Base-by-base conservation (phyloP, 2,113 vertebrate species). In the Varanus salvator region DNA sequence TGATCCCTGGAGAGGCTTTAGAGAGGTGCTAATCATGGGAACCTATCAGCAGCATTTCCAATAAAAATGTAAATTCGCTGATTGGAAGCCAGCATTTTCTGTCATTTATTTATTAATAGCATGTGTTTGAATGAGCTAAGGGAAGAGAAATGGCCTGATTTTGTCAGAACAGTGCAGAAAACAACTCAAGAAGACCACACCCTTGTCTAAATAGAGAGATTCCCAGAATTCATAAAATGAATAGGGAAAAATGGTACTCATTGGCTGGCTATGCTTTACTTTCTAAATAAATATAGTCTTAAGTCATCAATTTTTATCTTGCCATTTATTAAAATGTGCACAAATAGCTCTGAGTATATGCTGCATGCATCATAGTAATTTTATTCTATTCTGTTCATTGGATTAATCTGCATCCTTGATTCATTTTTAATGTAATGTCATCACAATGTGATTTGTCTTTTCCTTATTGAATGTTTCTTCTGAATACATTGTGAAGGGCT, bases 41-140 rank as follows among this genome's bases (percentile, higher is more conserved):
- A 87, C 89, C 89, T 90, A 91, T 96, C 93, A 88, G 88, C 85
- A 93, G 90, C 92, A 93, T 23, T 81, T 64, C 52, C 27, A 90
- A 77, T 80, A 80, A 50, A 71, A 78, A 57, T 44, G 27, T 85
- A 57, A 71, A 87, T 92, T 84, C 86, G 87, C 0, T 94, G 89
- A 92, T 89, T 95, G 94, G 91, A 95, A 94, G 93, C 94, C 92
- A 86, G 87, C 91, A 90, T 92, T 93, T 95, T 92, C 94, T 90
- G 87, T 95, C 93, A 94, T 94, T 94, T 91, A 88, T 93, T 93
- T 94, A 92, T 96, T 94, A 94, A 95, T 94, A 92, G 91, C 93
- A 94, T 94, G 93, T 95, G 93, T 91, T 92, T 90, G 91, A 87
- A 93, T 94, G 94, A 95, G 90, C 87, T 86, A 64, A 50, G n/a